phyloP scores from a whole-genome alignment of 2,113 vertebrate genomes.

The Cryptotis parvus region DNA sequence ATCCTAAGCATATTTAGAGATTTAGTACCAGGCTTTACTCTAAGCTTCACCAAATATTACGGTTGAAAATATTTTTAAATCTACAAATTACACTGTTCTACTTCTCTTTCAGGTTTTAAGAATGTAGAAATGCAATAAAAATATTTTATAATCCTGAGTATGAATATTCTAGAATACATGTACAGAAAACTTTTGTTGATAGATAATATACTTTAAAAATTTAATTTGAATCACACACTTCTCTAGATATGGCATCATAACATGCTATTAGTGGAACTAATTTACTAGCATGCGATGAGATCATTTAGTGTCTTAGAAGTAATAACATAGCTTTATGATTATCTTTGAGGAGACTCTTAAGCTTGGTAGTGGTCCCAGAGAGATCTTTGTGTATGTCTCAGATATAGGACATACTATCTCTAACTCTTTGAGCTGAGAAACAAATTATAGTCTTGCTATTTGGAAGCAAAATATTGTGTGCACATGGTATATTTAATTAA shows the following conservation, averaged over 20 bases:
- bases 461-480: neutral
- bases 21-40: slow-evolving; percentile 28
- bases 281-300: neutral
- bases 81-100: neutral
- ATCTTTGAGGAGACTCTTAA: neutral
- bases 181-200: neutral
- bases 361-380: neutral
- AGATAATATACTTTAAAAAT: neutral
- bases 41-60: slow-evolving; percentile 32
- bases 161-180: slow-evolving; percentile 35
- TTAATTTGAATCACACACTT: neutral
- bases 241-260: neutral
- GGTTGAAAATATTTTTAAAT: slow-evolving; percentile 49
- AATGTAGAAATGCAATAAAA: neutral
- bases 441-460: neutral
- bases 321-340: neutral
- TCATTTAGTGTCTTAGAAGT: neutral
- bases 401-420: neutral
- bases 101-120: neutral
- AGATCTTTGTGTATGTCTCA: neutral
- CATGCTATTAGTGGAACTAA: neutral
- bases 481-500: neutral
- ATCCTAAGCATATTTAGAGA: slow-evolving; percentile 61
- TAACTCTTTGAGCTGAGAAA: neutral
- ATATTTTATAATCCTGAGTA: slow-evolving; percentile 17